Percentiles rank a stretch among this genome's conserved stretches.
Conservation (phyloP, 2,888 invertebrate species). For the Tubulanus polymorphus region DNA sequence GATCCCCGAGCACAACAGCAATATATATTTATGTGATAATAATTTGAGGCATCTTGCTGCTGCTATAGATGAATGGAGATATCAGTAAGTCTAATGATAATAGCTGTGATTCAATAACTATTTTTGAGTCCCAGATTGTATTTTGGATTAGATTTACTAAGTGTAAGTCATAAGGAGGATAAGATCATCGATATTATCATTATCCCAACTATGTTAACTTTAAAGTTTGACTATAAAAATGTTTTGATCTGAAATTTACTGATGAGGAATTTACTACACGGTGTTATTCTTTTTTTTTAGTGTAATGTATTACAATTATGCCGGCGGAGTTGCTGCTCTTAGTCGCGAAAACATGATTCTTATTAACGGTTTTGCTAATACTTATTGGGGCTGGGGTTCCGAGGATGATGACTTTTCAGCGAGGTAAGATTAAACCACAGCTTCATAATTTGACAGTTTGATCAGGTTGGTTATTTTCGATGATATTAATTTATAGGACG, state of each 20-base stretch:
- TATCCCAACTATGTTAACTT: background rate
- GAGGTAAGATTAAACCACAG: conserved; percentile 30
- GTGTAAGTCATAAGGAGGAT: too few species aligned
- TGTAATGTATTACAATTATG: conserved; percentile 55
- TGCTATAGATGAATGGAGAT: conserved; percentile 54
- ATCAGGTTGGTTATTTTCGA: background rate
- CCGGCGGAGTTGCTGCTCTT: conserved; percentile 55
- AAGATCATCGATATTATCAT: too few species aligned
- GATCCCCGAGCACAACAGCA: conserved; percentile 54
- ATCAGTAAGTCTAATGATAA: conserved; percentile 50
- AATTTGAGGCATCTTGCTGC: conserved; percentile 53
- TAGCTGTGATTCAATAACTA: too few species aligned
- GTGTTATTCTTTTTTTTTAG: conserved; percentile 28
- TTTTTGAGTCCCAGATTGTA: too few species aligned
- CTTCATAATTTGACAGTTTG: background rate
- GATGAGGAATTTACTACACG: too few species aligned
- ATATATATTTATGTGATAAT: conserved; percentile 52
- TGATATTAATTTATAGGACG: conserved; percentile 27
- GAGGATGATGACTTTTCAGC: conserved; percentile 50
- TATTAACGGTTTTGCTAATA: conserved; percentile 57
- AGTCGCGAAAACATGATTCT: conserved; percentile 49
- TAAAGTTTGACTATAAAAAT: background rate
- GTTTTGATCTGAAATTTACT: too few species aligned
- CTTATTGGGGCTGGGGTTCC: conserved; percentile 54
- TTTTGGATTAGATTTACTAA: too few species aligned